Base-by-base conservation (phyloP, 2,888 invertebrate genomes). In the Drosophila flavopinicola region DNA sequence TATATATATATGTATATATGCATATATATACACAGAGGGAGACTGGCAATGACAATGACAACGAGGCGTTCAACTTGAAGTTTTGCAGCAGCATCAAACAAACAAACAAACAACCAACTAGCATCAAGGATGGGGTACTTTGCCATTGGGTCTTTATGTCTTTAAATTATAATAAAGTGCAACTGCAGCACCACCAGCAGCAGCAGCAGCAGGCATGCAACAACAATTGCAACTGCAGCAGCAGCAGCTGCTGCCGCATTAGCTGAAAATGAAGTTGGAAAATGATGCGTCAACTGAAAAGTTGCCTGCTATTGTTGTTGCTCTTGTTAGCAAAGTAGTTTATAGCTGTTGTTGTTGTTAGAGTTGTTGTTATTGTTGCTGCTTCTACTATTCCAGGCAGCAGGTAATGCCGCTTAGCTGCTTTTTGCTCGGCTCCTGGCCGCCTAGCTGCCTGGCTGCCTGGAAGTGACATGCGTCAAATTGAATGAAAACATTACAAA, bases 41-140 rank as follows among this genome's bases (percentile, higher is more conserved):
- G 13, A 47, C 67, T 86, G 84, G 65, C 74, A 76, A 49, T 80
- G 78, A 80, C 82, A 80, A 70, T 87, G 84, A 51, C 72, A 72
- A 54, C 70, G 63, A 86, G 74, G 80, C 74, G 79, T 77, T 79
- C 77, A 73, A 66, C 69, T 84, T 66, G 82, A 86, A 79, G 66
- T 66, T 69, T 35, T 57, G 61, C 66, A 57, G 29, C 57, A 61
- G 51, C 59, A 57, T 53, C 45, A 64, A 70, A 44, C 70, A 63
- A 51, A 42, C 45, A 45, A 39, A 30, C 24, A 35, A 33, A 20
- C 35, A 66, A 37, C 30, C 35, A 37, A 35, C 7, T 17, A 11
- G 30, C 35, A 37, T 32, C 7, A 23, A 11, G 30, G 30, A 20
- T 24, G 11, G 10, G 17, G 9, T 4, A 39, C n/a, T 1, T 10